Evolutionary conservation across 2,797 vertebrate species (phyloP), one percentile per base, ranked within the genome.

Genomic region (Trichosurus vulpecula): DNA sequence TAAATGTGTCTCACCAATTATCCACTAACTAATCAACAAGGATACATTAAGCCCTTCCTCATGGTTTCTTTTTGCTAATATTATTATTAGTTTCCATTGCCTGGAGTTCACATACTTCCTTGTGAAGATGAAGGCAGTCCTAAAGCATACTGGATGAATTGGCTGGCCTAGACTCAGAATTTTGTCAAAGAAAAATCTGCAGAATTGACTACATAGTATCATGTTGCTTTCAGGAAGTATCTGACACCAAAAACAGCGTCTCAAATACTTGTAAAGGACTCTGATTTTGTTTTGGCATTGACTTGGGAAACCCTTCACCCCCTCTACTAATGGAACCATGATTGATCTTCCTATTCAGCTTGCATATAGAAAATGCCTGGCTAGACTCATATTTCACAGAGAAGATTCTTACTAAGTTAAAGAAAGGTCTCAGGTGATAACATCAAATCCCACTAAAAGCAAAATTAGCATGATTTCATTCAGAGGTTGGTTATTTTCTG

Each of bases 351-450:
- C 74, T 97, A 95, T 97, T 93, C 92, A 91, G n/a, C 57, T 94
- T 96, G 57, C 92, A 93, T 96, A 27, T 92, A 97, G 96, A 92
- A 56, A 4, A 58, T n/a, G 52, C 90, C 51, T 57, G 35, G 95
- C 74, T 92, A 95, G 58, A 93, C 87, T 97, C 87, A 29, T 0
- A 0, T 92, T 97, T 97, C 91, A 31, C 90, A 93, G 58, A 97
- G 90, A 92, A 66, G 35, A 97, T 98, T 96, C 93, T 98, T 97
- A 97, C 94, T 89, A 97, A 97, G 97, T 98, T 97, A 96, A 87
- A 97, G 95, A 96, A 97, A 97, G 90, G 96, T 96, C 54, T 94
- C 56, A 97, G 97, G 31, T 96, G 95, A 96, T 54, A 87, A 95
- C 96, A 97, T 97, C 58, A 97, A 56, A 97, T 97, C 95, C 96